Base-by-base conservation (phyloP, 2,797 vertebrate species). In the Centroberyx gerrardi region DNA sequence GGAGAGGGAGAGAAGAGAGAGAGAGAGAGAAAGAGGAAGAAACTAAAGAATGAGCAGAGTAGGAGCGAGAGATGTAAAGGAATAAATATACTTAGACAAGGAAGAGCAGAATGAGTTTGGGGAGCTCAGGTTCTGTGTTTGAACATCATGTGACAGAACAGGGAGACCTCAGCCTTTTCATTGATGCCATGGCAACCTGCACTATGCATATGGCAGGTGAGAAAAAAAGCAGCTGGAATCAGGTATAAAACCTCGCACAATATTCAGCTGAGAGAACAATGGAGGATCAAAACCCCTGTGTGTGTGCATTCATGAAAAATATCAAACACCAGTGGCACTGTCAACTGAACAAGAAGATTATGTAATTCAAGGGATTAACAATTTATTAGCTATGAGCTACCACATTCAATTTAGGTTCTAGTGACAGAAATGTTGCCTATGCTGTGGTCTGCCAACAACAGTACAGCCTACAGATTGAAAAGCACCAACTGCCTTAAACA, bases 111-210 rank as follows among this genome's bases (percentile, higher is more conserved):
- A 14, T 14, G 40, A 54, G 61, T 76, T 62, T 81, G 60, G 40
- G 66, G 78, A 15, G 68, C 70, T 78, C 68, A 62, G 74, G 67
- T 73, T 82, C 62, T 69, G 68, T 51, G 48, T 86, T 60, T 81
- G 80, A 86, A 87, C 68, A 84, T 83, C 85, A 83, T 69, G 81
- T 74, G 81, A 86, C 81, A 84, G 42, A 44, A 84, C 60, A 56
- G 63, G 62, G 36, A 74, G 60, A 87, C 78, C 71, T 83, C 58
- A 83, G 56, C 64, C 70, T 83, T 86, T 79, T 80, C 71, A 67
- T 46, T 52, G 87, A 79, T 82, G 74, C 88, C 88, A 91, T 93
- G 87, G 87, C 87, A 91, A 91, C 90, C 38, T 36, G 74, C 33
- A 84, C 56, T 10, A 49, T 81, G 76, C 53, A 79, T 66, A 56